Evolutionary conservation across 2,113 vertebrate species (phyloP).

Genomic region (Psophia crepitans): DNA sequence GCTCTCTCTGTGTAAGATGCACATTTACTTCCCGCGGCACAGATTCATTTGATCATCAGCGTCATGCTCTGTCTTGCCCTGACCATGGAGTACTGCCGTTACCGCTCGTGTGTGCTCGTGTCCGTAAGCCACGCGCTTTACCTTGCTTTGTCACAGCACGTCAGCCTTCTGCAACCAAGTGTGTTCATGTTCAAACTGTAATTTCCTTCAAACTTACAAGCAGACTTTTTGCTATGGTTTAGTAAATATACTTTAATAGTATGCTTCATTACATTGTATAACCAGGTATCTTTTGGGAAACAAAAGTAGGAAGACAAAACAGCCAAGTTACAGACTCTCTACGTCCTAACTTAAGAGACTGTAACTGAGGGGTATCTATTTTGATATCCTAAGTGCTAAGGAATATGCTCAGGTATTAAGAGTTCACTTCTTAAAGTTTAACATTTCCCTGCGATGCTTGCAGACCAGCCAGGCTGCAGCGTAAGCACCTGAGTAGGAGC

Average conservation of each 20-base stretch:
- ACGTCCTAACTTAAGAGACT: background rate
- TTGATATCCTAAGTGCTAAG: background rate
- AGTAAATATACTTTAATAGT: background rate
- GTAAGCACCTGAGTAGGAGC: background rate
- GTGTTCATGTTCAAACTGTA: background rate
- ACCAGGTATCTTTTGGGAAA: background rate
- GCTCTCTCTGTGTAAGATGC: background rate
- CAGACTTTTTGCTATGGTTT: background rate
- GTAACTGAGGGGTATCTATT: background rate
- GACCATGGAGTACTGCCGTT: background rate
- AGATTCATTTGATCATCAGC: background rate
- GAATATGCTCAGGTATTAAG: background rate
- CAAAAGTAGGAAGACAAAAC: background rate
- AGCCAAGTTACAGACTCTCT: background rate
- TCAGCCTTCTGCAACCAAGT: background rate
- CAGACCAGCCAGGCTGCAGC: background rate
- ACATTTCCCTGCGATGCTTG: background rate
- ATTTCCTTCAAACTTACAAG: background rate
- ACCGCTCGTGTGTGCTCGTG: fast-evolving
- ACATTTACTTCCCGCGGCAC: background rate
- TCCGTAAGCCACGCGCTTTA: background rate
- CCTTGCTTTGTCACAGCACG: background rate
- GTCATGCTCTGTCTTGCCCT: background rate
- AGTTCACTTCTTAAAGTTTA: background rate
- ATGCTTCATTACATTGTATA: background rate